Conservation (phyloP, 2,797 vertebrate species). For the Darevskia nairensis region DNA sequence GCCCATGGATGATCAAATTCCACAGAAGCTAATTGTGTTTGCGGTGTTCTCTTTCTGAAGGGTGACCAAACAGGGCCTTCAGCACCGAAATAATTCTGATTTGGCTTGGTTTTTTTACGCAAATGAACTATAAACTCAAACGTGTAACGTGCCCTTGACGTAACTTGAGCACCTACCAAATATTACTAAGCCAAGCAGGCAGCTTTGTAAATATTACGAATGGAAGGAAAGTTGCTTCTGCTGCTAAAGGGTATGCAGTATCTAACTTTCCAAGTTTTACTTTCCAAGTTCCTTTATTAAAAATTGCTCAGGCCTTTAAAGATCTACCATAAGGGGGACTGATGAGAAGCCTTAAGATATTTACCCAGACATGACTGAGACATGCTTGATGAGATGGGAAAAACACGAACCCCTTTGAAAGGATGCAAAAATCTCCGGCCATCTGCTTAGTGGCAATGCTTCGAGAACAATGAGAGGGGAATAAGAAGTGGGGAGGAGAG, state of each 20-base stretch:
- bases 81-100: constrained; percentile 82
- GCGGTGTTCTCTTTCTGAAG: constrained; percentile 75
- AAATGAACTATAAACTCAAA: constrained; percentile 73
- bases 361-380: constrained; percentile 81
- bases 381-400: constrained; percentile 86
- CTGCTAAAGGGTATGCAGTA: constrained; percentile 75
- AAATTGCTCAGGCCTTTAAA: constrained; percentile 80
- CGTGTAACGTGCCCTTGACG: constrained; percentile 63
- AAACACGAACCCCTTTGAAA: constrained; percentile 83
- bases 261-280: constrained; percentile 78
- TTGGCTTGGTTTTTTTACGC: constrained; percentile 46
- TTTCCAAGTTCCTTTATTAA: constrained; percentile 79
- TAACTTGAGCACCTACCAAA: constrained; percentile 75
- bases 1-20: constrained; percentile 24
- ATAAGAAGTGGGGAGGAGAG: constrained; percentile 20
- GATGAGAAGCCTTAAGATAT: constrained; percentile 86
- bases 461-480: constrained; percentile 67
- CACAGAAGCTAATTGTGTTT: constrained; percentile 57
- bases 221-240: constrained; percentile 41
- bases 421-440: constrained; percentile 83
- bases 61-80: constrained; percentile 72
- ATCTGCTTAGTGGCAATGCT: constrained; percentile 79
- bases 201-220: constrained; percentile 80
- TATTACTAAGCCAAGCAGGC: constrained; percentile 51
- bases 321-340: constrained; percentile 72